Evolutionary conservation across 2,888 invertebrate genomes (phyloP).

Genomic region (Cerceris rybyensis): DNA sequence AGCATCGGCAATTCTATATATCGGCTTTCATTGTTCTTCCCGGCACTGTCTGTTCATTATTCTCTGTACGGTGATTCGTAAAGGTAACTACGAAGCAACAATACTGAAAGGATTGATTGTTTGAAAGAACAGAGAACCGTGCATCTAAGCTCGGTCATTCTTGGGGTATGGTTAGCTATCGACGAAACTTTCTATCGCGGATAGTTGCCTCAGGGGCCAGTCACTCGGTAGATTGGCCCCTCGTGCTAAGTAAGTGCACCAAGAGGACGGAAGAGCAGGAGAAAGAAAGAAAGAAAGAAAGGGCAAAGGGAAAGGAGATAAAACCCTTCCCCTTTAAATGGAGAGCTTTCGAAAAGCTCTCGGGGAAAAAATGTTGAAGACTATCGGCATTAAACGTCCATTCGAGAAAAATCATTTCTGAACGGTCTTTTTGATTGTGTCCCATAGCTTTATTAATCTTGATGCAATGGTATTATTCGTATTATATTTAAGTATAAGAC

Average conservation of each 20-base stretch:
- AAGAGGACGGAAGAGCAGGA: constrained; percentile 26
- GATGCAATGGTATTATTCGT: no score
- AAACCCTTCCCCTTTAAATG: constrained; percentile 34
- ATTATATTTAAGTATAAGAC: no score
- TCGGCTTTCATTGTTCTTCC: neutral
- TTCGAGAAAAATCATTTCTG: neutral
- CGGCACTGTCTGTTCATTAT: neutral
- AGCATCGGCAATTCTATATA: constrained; percentile 5
- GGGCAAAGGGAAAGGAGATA: constrained; percentile 24
- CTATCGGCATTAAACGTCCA: constrained; percentile 25
- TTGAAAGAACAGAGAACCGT: constrained; percentile 21
- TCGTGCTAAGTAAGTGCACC: constrained; percentile 47
- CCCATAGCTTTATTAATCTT: no score
- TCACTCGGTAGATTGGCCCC: constrained; percentile 49
- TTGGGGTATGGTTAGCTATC: constrained; percentile 26
- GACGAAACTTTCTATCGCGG: constrained; percentile 28
- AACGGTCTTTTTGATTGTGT: no score
- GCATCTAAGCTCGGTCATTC: constrained; percentile 36
- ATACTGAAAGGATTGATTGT: constrained; percentile 33
- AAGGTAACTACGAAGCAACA: constrained; percentile 9
- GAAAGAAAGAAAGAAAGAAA: constrained; percentile 24
- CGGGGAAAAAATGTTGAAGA: constrained; percentile 16
- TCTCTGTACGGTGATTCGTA: neutral
- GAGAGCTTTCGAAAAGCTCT: constrained; percentile 26
- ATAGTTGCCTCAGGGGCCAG: constrained; percentile 35